Evolutionary conservation across 2,888 invertebrate genomes (phyloP), one percentile per base, ranked within the genome.

Genomic region (Leucophora obtusa): DNA sequence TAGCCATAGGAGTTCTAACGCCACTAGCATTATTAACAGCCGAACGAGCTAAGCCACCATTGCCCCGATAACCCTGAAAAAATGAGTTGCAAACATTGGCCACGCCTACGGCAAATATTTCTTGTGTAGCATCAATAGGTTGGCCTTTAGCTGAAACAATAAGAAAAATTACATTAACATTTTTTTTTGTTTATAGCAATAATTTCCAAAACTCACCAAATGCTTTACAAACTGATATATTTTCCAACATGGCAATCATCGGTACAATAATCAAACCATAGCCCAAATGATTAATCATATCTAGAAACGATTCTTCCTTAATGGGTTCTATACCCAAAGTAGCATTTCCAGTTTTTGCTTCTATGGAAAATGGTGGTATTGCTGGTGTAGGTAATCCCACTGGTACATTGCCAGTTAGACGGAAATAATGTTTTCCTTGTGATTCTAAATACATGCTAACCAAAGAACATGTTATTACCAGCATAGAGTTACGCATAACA

Each of bases 21-120:
- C 97, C 97, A 86, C 96, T 96, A 82, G 95, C 94, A 87, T 96
- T 95, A 89, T 96, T 94, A 14, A 97, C 96, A 53, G 97, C 97
- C 84, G 96, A 84, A 38, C 96, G 92, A 50, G 95, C 95, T 66
- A 96, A 91, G 21, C 95, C 94, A 82, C 95, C 96, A 77, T 94
- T 93, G 1, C 95, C 94, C 2, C 97, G 91, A 83, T 96, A 97
- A 0, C 95, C 94, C 86, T 94, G 94, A 85, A 96, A 94, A 91
- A 97, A 96, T 0, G 96, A 95, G 89, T 95, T 96, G 74, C 94
- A 93, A 53, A 97, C 92, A 89, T 96, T 95, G 1, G 86, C 83
- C 10, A 94, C 87, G 53, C 96, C 96, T 69, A 97, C 93, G 4
- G 97, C 96, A 81, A 97, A 92, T 87, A 97, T 92, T 91, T 97